Conservation (phyloP, 1,140 invertebrate species). For the Polyergus mexicanus region DNA sequence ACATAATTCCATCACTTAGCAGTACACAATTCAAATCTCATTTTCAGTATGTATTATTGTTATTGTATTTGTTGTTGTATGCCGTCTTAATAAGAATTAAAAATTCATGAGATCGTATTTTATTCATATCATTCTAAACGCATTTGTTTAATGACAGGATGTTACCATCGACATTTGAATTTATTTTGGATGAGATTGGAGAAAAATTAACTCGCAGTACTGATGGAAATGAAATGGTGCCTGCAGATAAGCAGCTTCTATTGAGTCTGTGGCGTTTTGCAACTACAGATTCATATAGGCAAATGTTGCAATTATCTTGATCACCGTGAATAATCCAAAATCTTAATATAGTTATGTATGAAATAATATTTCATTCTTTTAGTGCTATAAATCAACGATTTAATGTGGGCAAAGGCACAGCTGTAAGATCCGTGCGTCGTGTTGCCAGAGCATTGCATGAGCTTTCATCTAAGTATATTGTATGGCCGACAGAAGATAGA, state of each 20-base stretch:
- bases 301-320: background rate
- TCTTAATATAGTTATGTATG: background rate
- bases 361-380: background rate
- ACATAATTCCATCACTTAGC: constrained; percentile 9
- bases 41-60: background rate
- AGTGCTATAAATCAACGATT: constrained; percentile 19
- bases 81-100: background rate
- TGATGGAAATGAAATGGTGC: constrained; percentile 3
- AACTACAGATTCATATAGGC: constrained; percentile 1
- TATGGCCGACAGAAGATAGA: background rate
- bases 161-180: constrained; percentile 13
- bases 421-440: background rate
- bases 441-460: background rate
- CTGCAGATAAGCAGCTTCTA: constrained; percentile 12
- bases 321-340: background rate
- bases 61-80: background rate
- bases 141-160: background rate
- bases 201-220: background rate
- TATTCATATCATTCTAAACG: background rate
- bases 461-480: background rate
- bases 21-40: constrained; percentile 3
- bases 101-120: background rate
- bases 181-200: background rate
- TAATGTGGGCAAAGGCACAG: background rate
- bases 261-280: constrained; percentile 14